These are phyloP conservation scores for Macrophya annulata DNA, from an alignment of 2,888 invertebrate genomes.

Conservation along the genomic window DNA sequence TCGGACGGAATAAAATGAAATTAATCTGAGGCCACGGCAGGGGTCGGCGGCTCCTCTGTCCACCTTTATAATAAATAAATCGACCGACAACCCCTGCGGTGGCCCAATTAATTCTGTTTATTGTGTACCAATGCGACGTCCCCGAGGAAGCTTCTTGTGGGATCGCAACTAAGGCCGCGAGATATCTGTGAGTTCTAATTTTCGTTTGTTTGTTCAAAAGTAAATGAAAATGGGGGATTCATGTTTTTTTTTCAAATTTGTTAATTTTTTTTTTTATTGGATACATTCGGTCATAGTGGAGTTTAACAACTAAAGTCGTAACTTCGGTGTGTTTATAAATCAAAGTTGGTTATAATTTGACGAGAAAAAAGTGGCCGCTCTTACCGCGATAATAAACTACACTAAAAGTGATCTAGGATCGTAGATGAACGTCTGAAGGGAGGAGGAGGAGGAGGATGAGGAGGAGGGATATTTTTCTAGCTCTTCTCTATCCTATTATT, in stretches of 20 bases:
- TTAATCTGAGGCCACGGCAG: slow-evolving; percentile 63
- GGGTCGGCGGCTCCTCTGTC: slow-evolving; percentile 59
- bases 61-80: slow-evolving; percentile 69
- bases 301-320: background rate
- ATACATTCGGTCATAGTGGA: too few relatives aligned
- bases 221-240: background rate
- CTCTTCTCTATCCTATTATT: slow-evolving; percentile 76
- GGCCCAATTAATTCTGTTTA: slow-evolving; percentile 72
- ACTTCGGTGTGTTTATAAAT: slow-evolving; percentile 14
- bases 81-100: slow-evolving; percentile 68
- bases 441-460: background rate
- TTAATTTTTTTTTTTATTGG: background rate
- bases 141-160: slow-evolving; percentile 35
- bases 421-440: background rate
- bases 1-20: slow-evolving; percentile 62
- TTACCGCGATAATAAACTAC: slow-evolving; percentile 42
- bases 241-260: background rate
- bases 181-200: background rate
- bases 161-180: background rate
- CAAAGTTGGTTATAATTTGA: slow-evolving; percentile 26
- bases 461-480: slow-evolving; percentile 48
- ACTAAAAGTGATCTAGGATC: slow-evolving; percentile 46
- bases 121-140: slow-evolving; percentile 48
- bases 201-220: background rate
- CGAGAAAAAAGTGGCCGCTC: background rate